A percentile compares a stretch with the other conserved stretches of the same genome.
These are phyloP conservation scores for Volucella inanis DNA, from an alignment of 2,888 invertebrate species.

Conservation along the genomic window DNA sequence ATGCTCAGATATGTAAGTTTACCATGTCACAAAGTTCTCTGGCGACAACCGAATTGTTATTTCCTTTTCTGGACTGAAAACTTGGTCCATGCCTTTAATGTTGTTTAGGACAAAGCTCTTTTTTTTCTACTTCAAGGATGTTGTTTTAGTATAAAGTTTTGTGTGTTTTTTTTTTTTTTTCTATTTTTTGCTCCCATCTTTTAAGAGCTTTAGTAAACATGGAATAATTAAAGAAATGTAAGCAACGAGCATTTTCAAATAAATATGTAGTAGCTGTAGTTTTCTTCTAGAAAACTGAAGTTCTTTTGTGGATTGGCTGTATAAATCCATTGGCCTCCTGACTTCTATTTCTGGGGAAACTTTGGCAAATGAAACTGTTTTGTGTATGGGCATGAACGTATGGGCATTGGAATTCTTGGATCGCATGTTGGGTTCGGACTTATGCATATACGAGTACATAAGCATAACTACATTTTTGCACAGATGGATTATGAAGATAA, in stretches of 20 bases:
- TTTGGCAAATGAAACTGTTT: too few relatives aligned
- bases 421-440: too few relatives aligned
- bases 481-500: too few relatives aligned
- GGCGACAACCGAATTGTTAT: conserved; percentile 58
- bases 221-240: conserved; percentile 46
- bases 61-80: conserved; percentile 28
- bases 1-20: neutral
- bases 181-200: neutral
- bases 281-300: neutral
- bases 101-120: conserved; percentile 44
- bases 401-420: too few relatives aligned
- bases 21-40: conserved; percentile 41
- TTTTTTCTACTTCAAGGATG: conserved; percentile 31
- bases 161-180: neutral
- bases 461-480: too few relatives aligned
- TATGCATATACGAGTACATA: too few relatives aligned
- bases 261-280: conserved; percentile 13
- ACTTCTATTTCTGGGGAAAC: too few relatives aligned
- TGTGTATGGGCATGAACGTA: too few relatives aligned
- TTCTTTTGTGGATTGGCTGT: neutral
- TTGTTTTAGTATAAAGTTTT: conserved; percentile 25
- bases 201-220: conserved; percentile 53
- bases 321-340: too few relatives aligned
- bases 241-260: conserved; percentile 3
- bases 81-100: conserved; percentile 58